phyloP scores from a whole-genome alignment of 1,140 invertebrate species.

The Eciton burchellii region DNA sequence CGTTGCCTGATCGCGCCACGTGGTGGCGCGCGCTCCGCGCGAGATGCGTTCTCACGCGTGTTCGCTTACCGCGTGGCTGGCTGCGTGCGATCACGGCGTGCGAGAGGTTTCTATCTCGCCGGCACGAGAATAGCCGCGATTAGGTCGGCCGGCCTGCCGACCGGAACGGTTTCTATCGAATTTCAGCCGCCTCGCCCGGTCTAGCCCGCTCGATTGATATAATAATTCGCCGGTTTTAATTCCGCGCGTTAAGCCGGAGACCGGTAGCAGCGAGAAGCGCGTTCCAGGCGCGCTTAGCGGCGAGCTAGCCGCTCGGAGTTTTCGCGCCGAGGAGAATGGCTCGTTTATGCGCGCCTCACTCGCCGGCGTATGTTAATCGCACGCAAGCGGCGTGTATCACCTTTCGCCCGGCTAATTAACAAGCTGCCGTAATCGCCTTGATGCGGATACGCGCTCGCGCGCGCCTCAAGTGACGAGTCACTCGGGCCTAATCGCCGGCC shows the following conservation, averaged over 20 bases:
- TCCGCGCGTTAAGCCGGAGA: too few relatives aligned
- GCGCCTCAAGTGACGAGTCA: too few relatives aligned
- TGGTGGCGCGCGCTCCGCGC: neutral
- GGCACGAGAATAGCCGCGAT: slow-evolving; percentile 34
- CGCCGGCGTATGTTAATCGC: slow-evolving; percentile 30
- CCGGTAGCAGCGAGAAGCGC: too few relatives aligned
- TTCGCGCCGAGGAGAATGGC: neutral
- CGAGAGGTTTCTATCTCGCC: slow-evolving; percentile 54
- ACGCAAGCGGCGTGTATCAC: slow-evolving; percentile 11
- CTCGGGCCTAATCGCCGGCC: too few relatives aligned
- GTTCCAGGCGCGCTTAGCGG: too few relatives aligned
- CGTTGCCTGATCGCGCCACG: neutral
- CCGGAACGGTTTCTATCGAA: slow-evolving; percentile 55
- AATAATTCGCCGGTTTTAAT: slow-evolving; percentile 44
- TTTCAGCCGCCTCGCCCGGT: neutral
- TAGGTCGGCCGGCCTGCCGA: slow-evolving; percentile 30
- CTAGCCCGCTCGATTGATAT: neutral
- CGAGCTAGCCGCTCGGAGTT: slow-evolving; percentile 17
- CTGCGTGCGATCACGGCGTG: neutral
- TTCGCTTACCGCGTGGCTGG: neutral
- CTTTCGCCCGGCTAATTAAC: slow-evolving; percentile 59
- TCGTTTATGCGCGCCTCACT: slow-evolving; percentile 18
- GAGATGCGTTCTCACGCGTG: slow-evolving; percentile 49
- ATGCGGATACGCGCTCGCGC: neutral
- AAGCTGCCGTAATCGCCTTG: slow-evolving; percentile 50